Evolutionary conservation across 2,888 invertebrate species (phyloP).

Genomic region (Chymomyza procnemis): DNA sequence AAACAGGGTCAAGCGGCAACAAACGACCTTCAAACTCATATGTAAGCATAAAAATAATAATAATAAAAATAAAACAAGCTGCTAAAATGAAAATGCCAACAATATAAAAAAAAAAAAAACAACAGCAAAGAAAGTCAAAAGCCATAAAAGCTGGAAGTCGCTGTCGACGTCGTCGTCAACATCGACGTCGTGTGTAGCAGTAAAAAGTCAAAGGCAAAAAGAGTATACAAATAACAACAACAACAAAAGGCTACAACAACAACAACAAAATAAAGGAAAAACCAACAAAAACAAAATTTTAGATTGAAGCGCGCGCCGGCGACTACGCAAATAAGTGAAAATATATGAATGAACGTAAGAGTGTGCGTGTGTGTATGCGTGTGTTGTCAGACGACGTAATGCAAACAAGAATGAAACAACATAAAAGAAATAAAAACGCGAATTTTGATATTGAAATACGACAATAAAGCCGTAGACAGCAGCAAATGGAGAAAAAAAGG

Average conservation of each 20-base stretch:
- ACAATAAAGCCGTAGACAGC: neutral
- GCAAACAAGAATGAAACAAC: constrained; percentile 28
- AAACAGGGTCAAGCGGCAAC: constrained; percentile 10
- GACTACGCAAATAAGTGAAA: constrained; percentile 43
- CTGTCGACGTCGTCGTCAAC: neutral
- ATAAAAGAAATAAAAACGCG: constrained; percentile 30
- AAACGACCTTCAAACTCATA: constrained; percentile 61
- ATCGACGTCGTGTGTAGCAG: constrained; percentile 11
- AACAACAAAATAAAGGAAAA: constrained; percentile 42
- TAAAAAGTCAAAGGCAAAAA: constrained; percentile 25
- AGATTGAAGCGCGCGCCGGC: constrained; percentile 42
- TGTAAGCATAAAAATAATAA: neutral
- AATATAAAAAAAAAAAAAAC: neutral
- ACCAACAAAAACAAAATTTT: constrained; percentile 44
- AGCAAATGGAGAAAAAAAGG: constrained; percentile 27
- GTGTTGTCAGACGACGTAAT: constrained; percentile 28
- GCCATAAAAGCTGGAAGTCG: neutral
- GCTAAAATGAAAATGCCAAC: neutral
- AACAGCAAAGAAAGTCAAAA: neutral
- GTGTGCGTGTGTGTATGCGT: neutral
- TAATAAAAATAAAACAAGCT: neutral
- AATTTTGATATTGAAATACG: constrained; percentile 38
- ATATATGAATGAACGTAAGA: constrained; percentile 57
- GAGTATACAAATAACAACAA: constrained; percentile 10
- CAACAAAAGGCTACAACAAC: neutral